Percentiles rank a stretch among this genome's conserved stretches.
Evolutionary conservation across 2,888 invertebrate genomes (phyloP).

Genomic region (Eurytoma californica): DNA sequence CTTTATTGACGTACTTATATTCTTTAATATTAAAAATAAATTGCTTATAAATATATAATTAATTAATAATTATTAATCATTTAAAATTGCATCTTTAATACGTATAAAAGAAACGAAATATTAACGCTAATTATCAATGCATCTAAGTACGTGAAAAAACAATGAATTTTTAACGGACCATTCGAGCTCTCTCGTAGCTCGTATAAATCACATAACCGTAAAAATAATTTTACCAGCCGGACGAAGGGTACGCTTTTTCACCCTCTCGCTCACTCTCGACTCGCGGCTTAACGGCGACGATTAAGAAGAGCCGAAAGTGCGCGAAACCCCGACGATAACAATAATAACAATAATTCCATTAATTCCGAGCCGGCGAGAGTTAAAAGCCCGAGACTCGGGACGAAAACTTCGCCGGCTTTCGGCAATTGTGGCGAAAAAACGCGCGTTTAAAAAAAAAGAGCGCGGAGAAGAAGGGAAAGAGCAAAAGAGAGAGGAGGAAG

Average conservation of each 20-base stretch:
- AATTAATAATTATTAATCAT: no score
- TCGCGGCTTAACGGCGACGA: conserved; percentile 38
- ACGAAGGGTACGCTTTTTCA: conserved; percentile 17
- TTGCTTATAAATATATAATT: no score
- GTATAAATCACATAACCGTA: conserved; percentile 51
- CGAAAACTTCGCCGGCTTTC: conserved; percentile 64
- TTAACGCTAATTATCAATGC: no score
- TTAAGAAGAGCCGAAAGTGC: conserved; percentile 55
- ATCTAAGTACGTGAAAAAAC: conserved; percentile 17
- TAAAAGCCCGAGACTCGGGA: conserved; percentile 49
- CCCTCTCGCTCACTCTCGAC: background rate
- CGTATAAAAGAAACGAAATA: no score
- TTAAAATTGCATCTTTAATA: no score
- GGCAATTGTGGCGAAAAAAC: conserved; percentile 63
- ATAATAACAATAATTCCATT: conserved; percentile 64
- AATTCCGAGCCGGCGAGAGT: conserved; percentile 56
- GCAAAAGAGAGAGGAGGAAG: conserved; percentile 36
- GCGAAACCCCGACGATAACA: conserved; percentile 55
- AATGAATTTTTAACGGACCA: conserved; percentile 41
- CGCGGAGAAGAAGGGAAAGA: conserved; percentile 50
- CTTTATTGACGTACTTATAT: no score
- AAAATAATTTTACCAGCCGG: conserved; percentile 54
- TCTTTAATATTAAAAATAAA: no score
- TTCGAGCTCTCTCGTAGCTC: background rate
- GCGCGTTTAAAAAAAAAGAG: conserved; percentile 48